These are phyloP conservation scores for Caretta caretta DNA, from an alignment of 2,113 vertebrate genomes.

Conservation along the genomic window DNA sequence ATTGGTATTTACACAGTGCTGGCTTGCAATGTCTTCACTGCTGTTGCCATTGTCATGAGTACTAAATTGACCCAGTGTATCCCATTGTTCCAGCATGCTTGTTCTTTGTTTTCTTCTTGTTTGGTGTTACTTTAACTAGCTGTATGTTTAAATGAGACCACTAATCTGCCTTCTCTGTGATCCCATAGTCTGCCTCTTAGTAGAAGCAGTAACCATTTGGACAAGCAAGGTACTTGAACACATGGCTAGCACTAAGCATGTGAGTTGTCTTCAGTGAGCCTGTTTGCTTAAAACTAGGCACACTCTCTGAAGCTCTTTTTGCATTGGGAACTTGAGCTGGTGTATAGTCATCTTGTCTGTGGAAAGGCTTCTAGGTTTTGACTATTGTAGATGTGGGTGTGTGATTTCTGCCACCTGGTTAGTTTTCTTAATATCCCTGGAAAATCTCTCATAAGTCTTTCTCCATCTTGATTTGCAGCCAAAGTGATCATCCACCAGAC, in stretches of 20 bases:
- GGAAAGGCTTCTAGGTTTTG: rapidly evolving
- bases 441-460: not conserved
- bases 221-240: not conserved
- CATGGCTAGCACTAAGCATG: not conserved
- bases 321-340: not conserved
- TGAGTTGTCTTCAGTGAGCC: not conserved
- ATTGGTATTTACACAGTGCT: not conserved
- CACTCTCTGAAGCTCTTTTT: not conserved
- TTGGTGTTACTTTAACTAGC: not conserved
- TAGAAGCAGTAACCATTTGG: not conserved
- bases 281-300: not conserved
- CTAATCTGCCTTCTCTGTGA: not conserved
- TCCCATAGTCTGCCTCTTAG: not conserved
- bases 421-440: not conserved
- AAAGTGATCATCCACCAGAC: slow-evolving; percentile 94
- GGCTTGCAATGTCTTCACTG: not conserved
- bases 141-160: not conserved
- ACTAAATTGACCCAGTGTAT: not conserved
- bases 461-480: slow-evolving; percentile 80
- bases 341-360: not conserved
- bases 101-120: not conserved
- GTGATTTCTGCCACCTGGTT: not conserved
- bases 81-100: not conserved
- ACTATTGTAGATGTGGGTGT: not conserved
- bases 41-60: not conserved